Base-by-base conservation (phyloP, 2,888 invertebrate species). In the Macrosoma leucophasiata region DNA sequence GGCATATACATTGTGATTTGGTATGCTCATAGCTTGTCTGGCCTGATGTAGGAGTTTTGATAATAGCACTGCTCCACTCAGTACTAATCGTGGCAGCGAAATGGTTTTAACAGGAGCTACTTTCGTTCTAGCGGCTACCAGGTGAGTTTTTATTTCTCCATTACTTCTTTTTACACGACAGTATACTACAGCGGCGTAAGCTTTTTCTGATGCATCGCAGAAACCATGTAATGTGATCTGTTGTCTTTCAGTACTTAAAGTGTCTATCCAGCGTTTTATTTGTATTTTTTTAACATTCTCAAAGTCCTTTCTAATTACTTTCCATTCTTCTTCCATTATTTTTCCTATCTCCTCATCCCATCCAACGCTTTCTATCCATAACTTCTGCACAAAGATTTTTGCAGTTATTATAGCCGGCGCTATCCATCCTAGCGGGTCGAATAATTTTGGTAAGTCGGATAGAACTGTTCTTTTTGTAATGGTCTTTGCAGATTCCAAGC, bases 31-130 rank as follows among this genome's bases (percentile, higher is more conserved):
- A 5, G 45, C 44, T 39, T 50, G 27, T 4, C 28, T 21, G 1
- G 48, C 41, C 26, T 56, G 33, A 1, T 19, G 22, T 22, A 51
- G 29, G 8, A 54, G 23, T 22, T 41, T 48, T 4, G 52, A 24
- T 3, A 52, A 14, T 7, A 54, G 24, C 13, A 35, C 18, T 8
- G 49, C 51, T n/a, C 49, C 53, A 29, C 46, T 37, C 1, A 52
- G 33, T 29, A 52, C 54, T 1, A 54, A 29, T 11, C 52, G 29
- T 5, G 52, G 52, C 9, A 50, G 18, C 9, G 55, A 48, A 7
- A 53, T 29, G 13, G 44, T 32, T 29, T 44, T 50, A 2, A 54
- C 25, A n/a, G 55, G 52, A n/a, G 54, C 54, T 20, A 52, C 50
- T 26, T 37, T 41, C 4, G 53, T 51, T 41, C 35, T 47, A n/a